Base-by-base conservation (phyloP, 2,797 vertebrate genomes). In the Somateria mollissima region DNA sequence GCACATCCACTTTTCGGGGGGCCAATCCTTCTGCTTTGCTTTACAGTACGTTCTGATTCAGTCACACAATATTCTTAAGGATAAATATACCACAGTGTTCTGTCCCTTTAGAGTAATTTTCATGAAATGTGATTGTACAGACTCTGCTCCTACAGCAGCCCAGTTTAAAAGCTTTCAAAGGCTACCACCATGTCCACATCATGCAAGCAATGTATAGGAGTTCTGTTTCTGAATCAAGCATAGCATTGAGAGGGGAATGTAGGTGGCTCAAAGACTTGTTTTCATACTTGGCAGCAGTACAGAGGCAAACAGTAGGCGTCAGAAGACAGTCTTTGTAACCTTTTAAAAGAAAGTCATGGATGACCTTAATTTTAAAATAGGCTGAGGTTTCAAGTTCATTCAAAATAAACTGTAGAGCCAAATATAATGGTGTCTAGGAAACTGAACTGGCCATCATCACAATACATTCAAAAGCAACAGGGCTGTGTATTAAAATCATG, bases 91-190 rank as follows among this genome's bases (percentile, higher is more conserved):
- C 43, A 64, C 5, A 57, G 16, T 86, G 39, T 88, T 82, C 43
- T 80, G 49, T 89, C 74, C 54, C 41, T 30, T 66, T 93, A 54
- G 91, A 92, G 72, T 84, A 64, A 73, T 80, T 86, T 89, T 89
- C 15, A 62, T 87, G 60, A 93, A 85, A 56, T 11, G 25, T 69
- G 41, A 81, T 71, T 91, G 95, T 88, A 51, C 67, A 49, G 74
- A 18, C 37, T 94, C 47, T 81, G 54, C 60, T 94, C 17, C 24
- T 54, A 37, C 60, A 94, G 51, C 58, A 43, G 19, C 14, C 5
- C 32, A 41, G 65, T 86, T 89, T 84, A 80, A 89, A 76, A 54
- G 67, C 89, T 90, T 84, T 92, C 67, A 94, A 94, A 90, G 47
- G 60, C 58, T n/a, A 73, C 8, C 34, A n/a, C 56, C 28, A 10